Base-by-base conservation (phyloP, 2,797 vertebrate genomes). In the Lepilemur ruficaudatus region DNA sequence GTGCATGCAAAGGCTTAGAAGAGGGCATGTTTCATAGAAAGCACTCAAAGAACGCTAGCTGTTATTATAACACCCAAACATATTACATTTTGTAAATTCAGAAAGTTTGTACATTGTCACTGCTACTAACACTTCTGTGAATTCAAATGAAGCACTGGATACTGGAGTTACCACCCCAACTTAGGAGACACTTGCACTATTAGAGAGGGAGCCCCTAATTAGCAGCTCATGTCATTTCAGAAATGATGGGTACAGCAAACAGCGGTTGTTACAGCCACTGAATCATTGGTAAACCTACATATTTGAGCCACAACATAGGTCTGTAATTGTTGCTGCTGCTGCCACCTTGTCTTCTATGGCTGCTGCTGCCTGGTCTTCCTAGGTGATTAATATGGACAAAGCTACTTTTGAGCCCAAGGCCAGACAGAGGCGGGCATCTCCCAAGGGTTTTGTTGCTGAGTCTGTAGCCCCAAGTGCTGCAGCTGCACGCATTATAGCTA, bases 401-500 rank as follows among this genome's bases (percentile, higher is more conserved):
- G 84, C 75, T 65, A 41, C 69, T 81, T 95, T 41, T 84, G 67
- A 95, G 67, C 82, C 76, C 48, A 50, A 85, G 63, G 85, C 87
- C 91, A 94, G 72, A 4, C 46, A 6, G 41, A 73, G 65, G 50
- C 43, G 69, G 69, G 70, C 41, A 83, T n/a, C 81, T 88, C 75
- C 65, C 61, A 0, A 1, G 12, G 67, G 2, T 17, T 79, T 30
- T 70, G n/a, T 0, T 52, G 25, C 86, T 80, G 82, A 85, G 93
- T 85, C 92, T 84, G 25, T 78, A 96, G 95, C 90, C 97, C 14
- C 81, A 81, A 96, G 96, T 92, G 72, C 84, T 98, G 94, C 98
- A 98, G 97, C 96, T 97, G 95, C 73, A 90, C 13, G 1, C 20
- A 38, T 46, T 72, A 43, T 23, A 78, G 79, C 35, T 81, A 75